These are phyloP conservation scores for Phocoena sinus DNA, from an alignment of 2,113 vertebrate genomes.

Conservation along the genomic window DNA sequence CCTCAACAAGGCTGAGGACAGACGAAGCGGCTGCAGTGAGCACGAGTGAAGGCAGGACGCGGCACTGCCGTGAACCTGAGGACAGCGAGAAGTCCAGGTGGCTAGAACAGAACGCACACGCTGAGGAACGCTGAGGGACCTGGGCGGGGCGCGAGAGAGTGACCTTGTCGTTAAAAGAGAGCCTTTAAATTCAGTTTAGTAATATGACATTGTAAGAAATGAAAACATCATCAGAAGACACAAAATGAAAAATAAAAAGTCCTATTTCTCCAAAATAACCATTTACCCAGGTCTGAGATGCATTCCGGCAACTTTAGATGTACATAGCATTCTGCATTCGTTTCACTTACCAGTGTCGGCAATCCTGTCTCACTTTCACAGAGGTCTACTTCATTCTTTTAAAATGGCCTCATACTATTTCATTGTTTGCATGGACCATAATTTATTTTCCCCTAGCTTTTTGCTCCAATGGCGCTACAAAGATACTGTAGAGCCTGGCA, in stretches of 20 bases:
- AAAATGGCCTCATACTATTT: background rate
- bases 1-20: background rate
- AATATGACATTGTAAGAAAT: background rate
- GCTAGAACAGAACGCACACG: rapidly evolving
- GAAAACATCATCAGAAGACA: background rate
- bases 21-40: background rate
- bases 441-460: background rate
- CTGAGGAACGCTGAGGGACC: background rate
- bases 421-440: background rate
- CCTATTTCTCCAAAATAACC: background rate
- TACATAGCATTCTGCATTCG: background rate
- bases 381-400: background rate
- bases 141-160: background rate
- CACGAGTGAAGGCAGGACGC: too few relatives aligned
- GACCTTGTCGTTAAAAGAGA: background rate
- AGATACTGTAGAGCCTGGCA: background rate
- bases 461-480: background rate
- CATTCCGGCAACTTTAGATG: background rate
- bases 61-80: rapidly evolving
- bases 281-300: background rate
- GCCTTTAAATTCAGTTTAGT: background rate
- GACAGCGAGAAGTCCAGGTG: background rate
- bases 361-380: background rate
- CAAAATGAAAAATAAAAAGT: background rate
- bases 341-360: background rate